Percentiles rank a stretch among this genome's conserved stretches.
These are phyloP conservation scores for Nephrotoma appendiculata DNA, from an alignment of 2,888 invertebrate species.

Conservation along the genomic window DNA sequence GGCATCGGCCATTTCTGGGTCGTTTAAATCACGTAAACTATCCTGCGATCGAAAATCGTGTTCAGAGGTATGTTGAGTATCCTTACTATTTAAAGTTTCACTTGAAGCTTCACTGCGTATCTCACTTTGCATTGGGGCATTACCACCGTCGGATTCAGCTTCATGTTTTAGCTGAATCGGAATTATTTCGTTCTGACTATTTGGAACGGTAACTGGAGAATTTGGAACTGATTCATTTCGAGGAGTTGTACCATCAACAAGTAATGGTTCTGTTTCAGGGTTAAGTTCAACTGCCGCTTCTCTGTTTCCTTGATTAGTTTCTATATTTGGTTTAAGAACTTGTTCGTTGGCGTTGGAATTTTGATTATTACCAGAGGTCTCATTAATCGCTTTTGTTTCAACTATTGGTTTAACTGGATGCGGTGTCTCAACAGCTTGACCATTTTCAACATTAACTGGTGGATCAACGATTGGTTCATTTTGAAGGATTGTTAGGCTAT, in stretches of 20 bases:
- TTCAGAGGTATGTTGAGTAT: not conserved
- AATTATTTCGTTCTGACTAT: too few relatives aligned
- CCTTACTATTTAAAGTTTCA: too few relatives aligned
- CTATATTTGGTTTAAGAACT: too few relatives aligned
- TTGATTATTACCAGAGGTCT: too few relatives aligned
- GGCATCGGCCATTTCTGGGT: slow-evolving; percentile 8
- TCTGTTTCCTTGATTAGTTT: too few relatives aligned
- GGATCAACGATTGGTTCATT: slow-evolving; percentile 4
- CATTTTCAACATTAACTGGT: slow-evolving; percentile 5
- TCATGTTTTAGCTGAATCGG: not conserved
- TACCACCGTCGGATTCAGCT: not conserved
- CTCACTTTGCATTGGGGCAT: not conserved
- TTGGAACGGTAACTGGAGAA: too few relatives aligned
- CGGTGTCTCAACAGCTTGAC: slow-evolving; percentile 3
- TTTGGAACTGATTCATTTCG: too few relatives aligned
- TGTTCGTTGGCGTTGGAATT: too few relatives aligned
- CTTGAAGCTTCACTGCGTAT: not conserved
- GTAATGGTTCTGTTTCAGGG: too few relatives aligned
- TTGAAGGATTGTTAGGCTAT: too few relatives aligned
- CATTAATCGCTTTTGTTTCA: too few relatives aligned
- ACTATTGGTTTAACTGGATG: not conserved
- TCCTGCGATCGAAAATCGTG: not conserved
- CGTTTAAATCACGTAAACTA: not conserved
- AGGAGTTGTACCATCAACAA: too few relatives aligned
- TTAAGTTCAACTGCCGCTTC: not conserved